A percentile compares a stretch with the other conserved stretches of the same genome.
phyloP scores from a whole-genome alignment of 2,888 invertebrate species.

The Ornithoptera priamus region DNA sequence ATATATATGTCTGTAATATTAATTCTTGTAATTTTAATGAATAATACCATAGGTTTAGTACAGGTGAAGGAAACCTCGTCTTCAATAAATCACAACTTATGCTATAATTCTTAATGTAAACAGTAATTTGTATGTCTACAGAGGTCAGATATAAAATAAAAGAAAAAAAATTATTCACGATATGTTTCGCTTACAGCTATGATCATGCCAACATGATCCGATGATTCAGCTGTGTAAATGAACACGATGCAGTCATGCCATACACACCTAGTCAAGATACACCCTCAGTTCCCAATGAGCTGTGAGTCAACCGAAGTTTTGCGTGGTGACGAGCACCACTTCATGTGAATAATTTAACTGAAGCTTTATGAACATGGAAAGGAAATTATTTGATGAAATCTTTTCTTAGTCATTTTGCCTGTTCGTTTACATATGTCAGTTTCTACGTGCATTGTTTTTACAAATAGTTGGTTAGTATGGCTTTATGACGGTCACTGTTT shows the following conservation, averaged over 20 bases:
- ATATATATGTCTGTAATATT: neutral
- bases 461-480: neutral
- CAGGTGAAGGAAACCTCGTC: neutral
- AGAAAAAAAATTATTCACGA: neutral
- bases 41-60: too few species aligned
- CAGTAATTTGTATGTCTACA: constrained; percentile 1
- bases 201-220: constrained; percentile 12
- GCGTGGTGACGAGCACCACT: constrained; percentile 24
- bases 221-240: constrained; percentile 30
- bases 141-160: neutral
- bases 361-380: constrained; percentile 24
- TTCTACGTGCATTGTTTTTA: neutral
- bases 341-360: constrained; percentile 25
- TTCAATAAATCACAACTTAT: neutral
- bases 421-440: constrained; percentile 8
- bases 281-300: constrained; percentile 17
- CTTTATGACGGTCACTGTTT: too few species aligned
- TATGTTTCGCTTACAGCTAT: neutral
- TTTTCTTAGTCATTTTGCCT: constrained; percentile 27
- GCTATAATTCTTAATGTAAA: neutral
- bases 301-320: constrained; percentile 27
- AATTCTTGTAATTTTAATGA: too few species aligned
- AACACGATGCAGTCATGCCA: constrained; percentile 28
- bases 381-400: constrained; percentile 28
- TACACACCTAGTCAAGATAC: constrained; percentile 6